Percentiles rank a stretch among this genome's conserved stretches.
Evolutionary conservation across 2,113 vertebrate genomes (phyloP).

Genomic region (Henicopernis longicauda): DNA sequence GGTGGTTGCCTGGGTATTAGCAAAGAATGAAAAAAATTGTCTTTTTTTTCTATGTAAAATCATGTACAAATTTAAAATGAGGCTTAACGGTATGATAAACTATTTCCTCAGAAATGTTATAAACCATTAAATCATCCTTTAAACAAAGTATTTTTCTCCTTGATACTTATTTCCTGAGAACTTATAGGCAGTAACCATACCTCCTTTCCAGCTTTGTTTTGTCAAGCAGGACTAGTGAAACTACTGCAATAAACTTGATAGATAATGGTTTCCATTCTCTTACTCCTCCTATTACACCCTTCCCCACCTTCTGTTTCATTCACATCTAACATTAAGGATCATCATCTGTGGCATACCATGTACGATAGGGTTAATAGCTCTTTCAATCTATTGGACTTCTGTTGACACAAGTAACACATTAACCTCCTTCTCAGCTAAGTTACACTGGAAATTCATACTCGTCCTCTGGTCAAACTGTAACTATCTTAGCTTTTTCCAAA

Average conservation of each 20-base stretch:
- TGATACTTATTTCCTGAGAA: background rate
- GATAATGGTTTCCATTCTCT: background rate
- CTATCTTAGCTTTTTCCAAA: background rate
- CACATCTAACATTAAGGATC: background rate
- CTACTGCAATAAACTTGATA: background rate
- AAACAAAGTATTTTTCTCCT: background rate
- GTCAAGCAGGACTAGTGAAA: background rate
- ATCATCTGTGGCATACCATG: background rate
- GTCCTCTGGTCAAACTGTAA: background rate
- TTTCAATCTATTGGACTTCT: background rate
- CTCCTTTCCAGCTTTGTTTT: background rate
- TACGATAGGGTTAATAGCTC: background rate
- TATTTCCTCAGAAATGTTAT: background rate
- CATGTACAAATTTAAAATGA: background rate
- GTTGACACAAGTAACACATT: background rate
- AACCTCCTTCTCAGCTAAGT: background rate
- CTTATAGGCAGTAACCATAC: background rate
- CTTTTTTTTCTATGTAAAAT: background rate
- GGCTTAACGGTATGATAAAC: background rate
- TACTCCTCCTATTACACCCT: accelerated
- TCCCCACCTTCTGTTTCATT: background rate
- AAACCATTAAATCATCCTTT: background rate
- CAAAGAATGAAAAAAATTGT: background rate
- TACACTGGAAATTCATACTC: background rate
- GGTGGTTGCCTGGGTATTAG: background rate